A percentile compares a stretch with the other conserved stretches of the same genome.
Conservation (phyloP, 2,113 vertebrate species). For the Alosa alosa region DNA sequence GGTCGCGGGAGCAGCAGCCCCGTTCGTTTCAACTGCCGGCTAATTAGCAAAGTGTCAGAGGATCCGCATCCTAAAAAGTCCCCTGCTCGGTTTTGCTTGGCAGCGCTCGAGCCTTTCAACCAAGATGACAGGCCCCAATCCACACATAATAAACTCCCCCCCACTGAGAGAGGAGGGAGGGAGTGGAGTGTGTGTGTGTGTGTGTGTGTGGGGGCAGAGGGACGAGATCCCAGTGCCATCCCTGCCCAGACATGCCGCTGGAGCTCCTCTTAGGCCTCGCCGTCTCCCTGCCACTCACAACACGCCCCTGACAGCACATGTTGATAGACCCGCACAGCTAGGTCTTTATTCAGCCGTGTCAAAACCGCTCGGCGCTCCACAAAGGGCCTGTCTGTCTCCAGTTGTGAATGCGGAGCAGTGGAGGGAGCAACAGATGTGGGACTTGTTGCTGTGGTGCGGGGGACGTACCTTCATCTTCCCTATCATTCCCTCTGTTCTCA, state of each 20-base stretch:
- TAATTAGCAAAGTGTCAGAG: conserved; percentile 34
- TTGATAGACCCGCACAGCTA: neutral
- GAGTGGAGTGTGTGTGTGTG: too few relatives aligned
- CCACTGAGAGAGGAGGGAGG: neutral
- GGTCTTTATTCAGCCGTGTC: conserved; percentile 11
- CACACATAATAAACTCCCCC: conserved; percentile 22
- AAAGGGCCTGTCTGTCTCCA: neutral
- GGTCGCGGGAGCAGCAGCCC: conserved; percentile 17
- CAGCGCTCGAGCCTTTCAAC: conserved; percentile 13
- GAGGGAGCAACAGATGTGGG: conserved; percentile 5
- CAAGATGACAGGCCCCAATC: conserved; percentile 5
- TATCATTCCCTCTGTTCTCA: neutral
- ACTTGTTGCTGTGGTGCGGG: neutral
- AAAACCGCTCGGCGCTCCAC: neutral
- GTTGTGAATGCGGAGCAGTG: neutral
- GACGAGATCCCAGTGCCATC: neutral
- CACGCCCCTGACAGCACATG: neutral
- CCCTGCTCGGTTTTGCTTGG: conserved; percentile 17
- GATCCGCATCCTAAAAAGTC: conserved; percentile 17
- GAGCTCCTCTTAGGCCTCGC: neutral
- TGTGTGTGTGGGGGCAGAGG: neutral
- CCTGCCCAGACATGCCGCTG: neutral
- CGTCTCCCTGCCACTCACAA: neutral
- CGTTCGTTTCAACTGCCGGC: neutral
- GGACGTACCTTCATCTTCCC: neutral